Base-by-base conservation (phyloP, 2,888 invertebrate species). In the Nomada goodeniana region DNA sequence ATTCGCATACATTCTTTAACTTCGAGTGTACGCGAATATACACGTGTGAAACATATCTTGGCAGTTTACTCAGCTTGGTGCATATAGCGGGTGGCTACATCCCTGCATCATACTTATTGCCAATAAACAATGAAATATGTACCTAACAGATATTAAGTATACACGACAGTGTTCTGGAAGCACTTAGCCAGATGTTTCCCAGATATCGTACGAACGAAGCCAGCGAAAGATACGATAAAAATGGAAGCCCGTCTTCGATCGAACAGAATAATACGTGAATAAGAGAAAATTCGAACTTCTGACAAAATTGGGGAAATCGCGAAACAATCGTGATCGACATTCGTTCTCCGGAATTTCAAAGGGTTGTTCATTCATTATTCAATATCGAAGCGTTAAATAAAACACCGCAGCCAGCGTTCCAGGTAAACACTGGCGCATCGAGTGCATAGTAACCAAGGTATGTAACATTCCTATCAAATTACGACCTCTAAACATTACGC, bases 381-480 rank as follows among this genome's bases (percentile, higher is more conserved):
- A 36, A 44, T 61, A 20, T 20, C 15, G 7, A 44, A 42, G 42
- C 23, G 61, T 44, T 44, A 13, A 47, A 63, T 44, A 57, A 68
- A 26, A 55, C 5, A 11, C 18, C 23, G 5, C n/a, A 5, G n/a
- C 26, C 44, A 2, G 26, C n/a, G 10, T 44, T 44, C 42, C 26
- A 29, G 15, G 15, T 15, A 29, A 11, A n/a, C 44, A 13, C 13
- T 52, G 11, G 13, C 29, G n/a, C 50, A 26, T 26, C 50, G 26
- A 15, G 50, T 29, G 64, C 52, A 65, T 50, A 26, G 50, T 29
- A 29, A n/a, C 29, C 26, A n/a, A 65, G 29, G 9, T 26, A n/a
- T 57, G 57, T 2, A 47, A 9, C 26, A 59, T 69, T 69, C 70
- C 15, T 47, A 70, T 50, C 47, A 60, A 70, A 70, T 70, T 50